Conservation (phyloP, 2,797 vertebrate species). For the Heterohyrax brucei region DNA sequence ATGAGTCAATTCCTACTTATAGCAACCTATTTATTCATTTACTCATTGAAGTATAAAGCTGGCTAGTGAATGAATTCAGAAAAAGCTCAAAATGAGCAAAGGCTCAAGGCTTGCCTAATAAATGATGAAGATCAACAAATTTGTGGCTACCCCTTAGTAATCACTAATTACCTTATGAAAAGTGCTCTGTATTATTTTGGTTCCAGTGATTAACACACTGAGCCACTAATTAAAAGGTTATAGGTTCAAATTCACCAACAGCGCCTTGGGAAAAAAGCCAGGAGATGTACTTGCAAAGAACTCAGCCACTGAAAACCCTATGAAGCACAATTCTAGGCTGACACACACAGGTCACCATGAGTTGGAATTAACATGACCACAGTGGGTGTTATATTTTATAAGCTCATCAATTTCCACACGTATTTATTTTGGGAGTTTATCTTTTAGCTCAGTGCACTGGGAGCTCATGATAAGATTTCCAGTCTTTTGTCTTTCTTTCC, state of each 20-base stretch:
- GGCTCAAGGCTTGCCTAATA: not conserved
- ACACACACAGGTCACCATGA: not conserved
- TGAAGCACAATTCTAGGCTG: not conserved
- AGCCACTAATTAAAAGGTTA: not conserved
- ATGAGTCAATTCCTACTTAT: no score
- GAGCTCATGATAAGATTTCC: slow-evolving; percentile 21
- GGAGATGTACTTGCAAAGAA: not conserved
- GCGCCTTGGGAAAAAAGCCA: not conserved
- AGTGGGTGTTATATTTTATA: not conserved
- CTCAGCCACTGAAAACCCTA: not conserved
- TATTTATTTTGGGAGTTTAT: not conserved
- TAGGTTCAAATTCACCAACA: not conserved
- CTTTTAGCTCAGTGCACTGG: not conserved
- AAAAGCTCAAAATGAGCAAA: slow-evolving; percentile 1
- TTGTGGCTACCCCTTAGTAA: not conserved
- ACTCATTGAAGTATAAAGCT: not conserved
- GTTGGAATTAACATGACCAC: not conserved
- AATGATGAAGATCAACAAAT: not conserved
- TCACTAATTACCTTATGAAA: not conserved
- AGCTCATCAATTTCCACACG: not conserved
- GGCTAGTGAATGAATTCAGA: not conserved
- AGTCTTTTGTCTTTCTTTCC: not conserved
- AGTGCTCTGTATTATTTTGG: not conserved
- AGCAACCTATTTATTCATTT: no score
- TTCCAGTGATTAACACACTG: not conserved